phyloP scores from a whole-genome alignment of 2,113 vertebrate species.

The Sminthopsis crassicaudata region DNA sequence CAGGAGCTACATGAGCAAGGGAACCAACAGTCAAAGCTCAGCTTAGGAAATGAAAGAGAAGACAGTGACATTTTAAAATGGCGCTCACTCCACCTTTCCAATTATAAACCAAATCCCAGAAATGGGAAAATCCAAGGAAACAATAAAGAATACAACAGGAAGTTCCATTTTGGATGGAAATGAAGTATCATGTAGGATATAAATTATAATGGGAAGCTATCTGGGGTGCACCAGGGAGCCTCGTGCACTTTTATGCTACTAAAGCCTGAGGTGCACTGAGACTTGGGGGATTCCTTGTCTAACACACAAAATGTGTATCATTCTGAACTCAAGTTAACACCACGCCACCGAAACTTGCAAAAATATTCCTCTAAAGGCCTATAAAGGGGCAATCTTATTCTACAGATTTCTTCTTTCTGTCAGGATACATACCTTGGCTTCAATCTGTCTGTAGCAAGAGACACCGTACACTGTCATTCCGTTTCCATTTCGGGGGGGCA shows the following conservation, averaged over 20 bases:
- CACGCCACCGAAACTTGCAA: not conserved
- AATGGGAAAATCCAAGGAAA: conserved; percentile 44
- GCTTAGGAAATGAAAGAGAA: conserved; percentile 21
- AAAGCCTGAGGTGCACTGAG: not conserved
- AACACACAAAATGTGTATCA: not conserved
- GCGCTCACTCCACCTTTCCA: conserved; percentile 21
- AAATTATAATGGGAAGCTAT: not conserved
- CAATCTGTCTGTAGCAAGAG: conserved; percentile 98
- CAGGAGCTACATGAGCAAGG: conserved; percentile 13
- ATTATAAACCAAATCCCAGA: conserved; percentile 30
- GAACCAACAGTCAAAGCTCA: conserved; percentile 28
- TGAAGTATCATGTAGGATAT: not conserved
- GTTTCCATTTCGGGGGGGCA: conserved; percentile 91
- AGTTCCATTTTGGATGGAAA: not conserved
- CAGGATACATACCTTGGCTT: conserved; percentile 92
- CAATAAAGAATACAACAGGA: not conserved
- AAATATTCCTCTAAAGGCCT: not conserved
- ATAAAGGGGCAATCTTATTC: not conserved
- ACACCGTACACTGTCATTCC: conserved; percentile 94
- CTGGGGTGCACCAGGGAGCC: not conserved
- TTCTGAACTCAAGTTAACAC: not conserved
- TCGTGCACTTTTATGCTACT: not conserved
- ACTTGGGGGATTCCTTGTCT: not conserved
- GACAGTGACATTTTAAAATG: not conserved
- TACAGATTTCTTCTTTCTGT: not conserved